A percentile compares a stretch with the other conserved stretches of the same genome.
Evolutionary conservation across 2,888 invertebrate genomes (phyloP).

Genomic region (Atrina japonica): DNA sequence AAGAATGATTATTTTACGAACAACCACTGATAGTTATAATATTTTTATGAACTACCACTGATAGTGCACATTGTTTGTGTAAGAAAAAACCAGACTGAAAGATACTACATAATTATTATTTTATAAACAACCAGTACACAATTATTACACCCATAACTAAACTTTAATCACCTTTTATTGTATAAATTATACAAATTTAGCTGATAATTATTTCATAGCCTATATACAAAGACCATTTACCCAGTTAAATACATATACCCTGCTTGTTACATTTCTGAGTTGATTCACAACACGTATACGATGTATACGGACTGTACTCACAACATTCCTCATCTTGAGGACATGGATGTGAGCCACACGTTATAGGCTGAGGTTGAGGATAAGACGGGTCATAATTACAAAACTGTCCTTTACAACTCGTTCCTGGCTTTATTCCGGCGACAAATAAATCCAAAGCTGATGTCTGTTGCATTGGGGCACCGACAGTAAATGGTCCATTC

Average conservation of each 20-base stretch:
- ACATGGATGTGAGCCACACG: slow-evolving; percentile 61
- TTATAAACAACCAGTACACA: no score
- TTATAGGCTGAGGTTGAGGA: slow-evolving; percentile 59
- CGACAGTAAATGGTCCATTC: slow-evolving; percentile 58
- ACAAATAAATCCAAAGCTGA: slow-evolving; percentile 59
- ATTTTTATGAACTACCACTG: no score
- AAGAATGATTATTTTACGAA: no score
- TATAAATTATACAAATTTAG: no score
- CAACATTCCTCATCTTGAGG: slow-evolving; percentile 60
- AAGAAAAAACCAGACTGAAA: no score
- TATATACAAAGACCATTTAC: no score
- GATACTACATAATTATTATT: no score
- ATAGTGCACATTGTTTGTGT: no score
- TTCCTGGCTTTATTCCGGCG: slow-evolving; percentile 53
- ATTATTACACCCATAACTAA: no score
- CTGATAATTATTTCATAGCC: no score
- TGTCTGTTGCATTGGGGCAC: slow-evolving; percentile 64
- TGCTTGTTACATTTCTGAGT: slow-evolving; percentile 58
- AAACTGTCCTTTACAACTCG: slow-evolving; percentile 50
- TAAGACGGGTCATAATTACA: slow-evolving; percentile 59
- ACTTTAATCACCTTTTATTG: no score
- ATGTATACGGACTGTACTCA: slow-evolving; percentile 60
- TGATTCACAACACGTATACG: slow-evolving; percentile 62
- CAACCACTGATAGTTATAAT: no score
- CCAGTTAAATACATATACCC: slow-evolving; percentile 45